Conservation (phyloP, 2,888 invertebrate species). For the Herminia tarsipennalis region DNA sequence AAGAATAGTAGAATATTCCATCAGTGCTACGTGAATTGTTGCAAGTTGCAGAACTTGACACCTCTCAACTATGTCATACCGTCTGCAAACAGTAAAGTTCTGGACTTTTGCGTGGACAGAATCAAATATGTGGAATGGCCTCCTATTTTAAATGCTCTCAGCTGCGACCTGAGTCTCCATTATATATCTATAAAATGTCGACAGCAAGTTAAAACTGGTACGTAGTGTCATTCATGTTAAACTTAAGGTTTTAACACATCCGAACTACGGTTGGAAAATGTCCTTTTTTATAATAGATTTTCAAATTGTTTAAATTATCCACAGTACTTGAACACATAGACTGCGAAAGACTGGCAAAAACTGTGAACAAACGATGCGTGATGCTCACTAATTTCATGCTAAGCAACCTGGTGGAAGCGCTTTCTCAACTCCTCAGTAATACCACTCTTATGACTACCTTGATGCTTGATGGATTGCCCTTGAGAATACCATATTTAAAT, state of each 20-base stretch:
- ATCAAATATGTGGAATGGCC: slow-evolving; percentile 91
- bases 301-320: not conserved
- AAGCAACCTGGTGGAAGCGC: slow-evolving; percentile 87
- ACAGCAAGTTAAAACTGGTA: slow-evolving; percentile 77
- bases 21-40: slow-evolving; percentile 81
- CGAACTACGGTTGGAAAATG: too few species aligned
- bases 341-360: slow-evolving; percentile 86
- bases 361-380: slow-evolving; percentile 87
- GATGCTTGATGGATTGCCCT: slow-evolving; percentile 89
- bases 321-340: slow-evolving; percentile 83
- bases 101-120: slow-evolving; percentile 91
- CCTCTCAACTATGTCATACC: slow-evolving; percentile 73
- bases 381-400: slow-evolving; percentile 90
- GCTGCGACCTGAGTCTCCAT: slow-evolving; percentile 89
- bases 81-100: slow-evolving; percentile 76
- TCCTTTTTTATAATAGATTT: too few species aligned
- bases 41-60: slow-evolving; percentile 79
- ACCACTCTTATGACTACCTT: slow-evolving; percentile 87
- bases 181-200: slow-evolving; percentile 88
- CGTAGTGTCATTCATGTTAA: slow-evolving; percentile 11
- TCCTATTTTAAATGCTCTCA: slow-evolving; percentile 89
- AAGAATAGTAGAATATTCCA: slow-evolving; percentile 79
- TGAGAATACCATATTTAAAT: slow-evolving; percentile 88
- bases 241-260: too few species aligned
- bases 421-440: slow-evolving; percentile 87